Base-by-base conservation (phyloP, 2,113 vertebrate genomes). In the Heterochromis multidens region DNA sequence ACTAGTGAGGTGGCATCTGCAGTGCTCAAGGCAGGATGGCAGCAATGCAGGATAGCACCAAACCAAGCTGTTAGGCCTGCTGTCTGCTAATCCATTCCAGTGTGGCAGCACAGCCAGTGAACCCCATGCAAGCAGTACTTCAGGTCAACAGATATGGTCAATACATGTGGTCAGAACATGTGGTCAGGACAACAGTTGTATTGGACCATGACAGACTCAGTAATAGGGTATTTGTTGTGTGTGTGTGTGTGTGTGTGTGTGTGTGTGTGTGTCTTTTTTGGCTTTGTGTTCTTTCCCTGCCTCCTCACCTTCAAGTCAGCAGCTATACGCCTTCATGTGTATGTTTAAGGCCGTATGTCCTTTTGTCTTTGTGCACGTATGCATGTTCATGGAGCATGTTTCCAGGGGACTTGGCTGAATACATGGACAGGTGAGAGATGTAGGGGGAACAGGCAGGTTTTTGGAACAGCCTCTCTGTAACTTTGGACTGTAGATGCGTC, bases 1-100 rank as follows among this genome's bases (percentile, higher is more conserved):
- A 92, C 94, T 90, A 94, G 93, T 77, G 89, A 93, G 90, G 88
- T 76, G 95, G 94, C 96, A 96, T 95, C 95, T 96, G 96, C 90
- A 92, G 86, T 40, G 96, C 96, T 95, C 90, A 88, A 94, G 95
- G 96, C 95, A 80, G 94, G 94, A 96, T 94, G 95, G 94, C 91
- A 93, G 81, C 85, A 91, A 84, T 67, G 92, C 91, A 91, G 93
- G 95, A 77, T 76, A 86, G 94, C 89, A 90, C 88, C 89, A 86
- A 89, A 90, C 78, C 95, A 95, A 95, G 94, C 95, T 96, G 95
- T 95, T 80, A 74, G 91, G 79, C 96, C 95, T 95, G 96, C 96
- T 96, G 96, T 95, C 95, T 91, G 81, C 86, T 92, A 93, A 93
- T 95, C 88, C 92, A 92, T 86, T 95, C 93, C 94, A 94, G 94